phyloP scores from a whole-genome alignment of 2,113 vertebrate species.

The Mionectes macconnelli region DNA sequence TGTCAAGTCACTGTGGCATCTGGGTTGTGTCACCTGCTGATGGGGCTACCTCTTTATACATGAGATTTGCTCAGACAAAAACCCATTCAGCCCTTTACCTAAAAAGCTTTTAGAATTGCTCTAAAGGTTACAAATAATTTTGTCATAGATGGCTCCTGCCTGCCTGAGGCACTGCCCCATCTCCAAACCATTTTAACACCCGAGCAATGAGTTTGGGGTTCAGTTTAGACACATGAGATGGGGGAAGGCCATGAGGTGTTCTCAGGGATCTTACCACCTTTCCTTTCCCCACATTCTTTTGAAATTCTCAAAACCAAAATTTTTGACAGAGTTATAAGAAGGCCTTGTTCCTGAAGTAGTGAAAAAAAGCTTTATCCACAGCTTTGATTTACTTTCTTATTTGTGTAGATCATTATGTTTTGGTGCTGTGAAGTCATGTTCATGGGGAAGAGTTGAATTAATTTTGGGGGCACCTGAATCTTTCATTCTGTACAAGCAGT shows the following conservation, averaged over 20 bases:
- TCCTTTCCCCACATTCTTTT: background rate
- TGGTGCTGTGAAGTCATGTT: background rate
- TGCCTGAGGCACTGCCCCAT: background rate
- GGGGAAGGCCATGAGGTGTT: background rate
- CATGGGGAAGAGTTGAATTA: background rate
- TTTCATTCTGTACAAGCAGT: background rate
- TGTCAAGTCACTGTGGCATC: conserved; percentile 48
- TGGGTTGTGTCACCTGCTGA: conserved; percentile 56
- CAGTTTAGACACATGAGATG: background rate
- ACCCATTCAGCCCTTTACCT: background rate
- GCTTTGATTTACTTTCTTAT: background rate
- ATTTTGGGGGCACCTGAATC: background rate
- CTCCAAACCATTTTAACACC: background rate
- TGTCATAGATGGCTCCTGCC: background rate
- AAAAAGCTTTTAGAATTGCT: background rate
- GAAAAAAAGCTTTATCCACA: background rate
- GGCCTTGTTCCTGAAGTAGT: background rate
- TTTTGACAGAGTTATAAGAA: background rate
- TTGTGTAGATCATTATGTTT: background rate
- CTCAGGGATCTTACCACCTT: background rate
- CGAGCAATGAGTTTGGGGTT: background rate
- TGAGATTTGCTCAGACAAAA: background rate
- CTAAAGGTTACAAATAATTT: background rate
- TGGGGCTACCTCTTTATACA: background rate
- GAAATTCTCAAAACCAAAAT: background rate